Evolutionary conservation across 30 jellyfish, hydroid and myxozoan genomes (phyloP), one percentile per base, ranked within the genome.

Genomic region (Clytia hemisphaerica): DNA sequence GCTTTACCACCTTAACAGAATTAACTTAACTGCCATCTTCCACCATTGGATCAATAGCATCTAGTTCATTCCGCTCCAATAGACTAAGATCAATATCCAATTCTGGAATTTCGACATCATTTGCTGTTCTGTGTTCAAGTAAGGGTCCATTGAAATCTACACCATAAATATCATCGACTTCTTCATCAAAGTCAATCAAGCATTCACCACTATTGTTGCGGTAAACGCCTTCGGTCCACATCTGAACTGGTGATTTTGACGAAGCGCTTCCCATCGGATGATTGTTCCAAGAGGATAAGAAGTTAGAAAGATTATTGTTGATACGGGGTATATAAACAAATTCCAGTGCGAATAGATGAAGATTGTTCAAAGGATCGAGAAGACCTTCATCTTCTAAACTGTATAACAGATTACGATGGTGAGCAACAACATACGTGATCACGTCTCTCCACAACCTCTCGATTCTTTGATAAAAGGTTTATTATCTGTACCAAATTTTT

Each of bases 371-470:
- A 29, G 72, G 72, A 28, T 59, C 72, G 53, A 59, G 35, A 32
- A 21, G 15, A 59, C 72, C 72, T 18, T 5, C n/a, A 16, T 59
- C 72, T 59, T 59, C 72, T 51, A 59, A 29, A 32, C 35, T 12
- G 58, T 21, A 59, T 28, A 59, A 59, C 19, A 59, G 57, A 59
- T 59, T 51, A 29, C 72, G 31, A 21, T 29, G 35, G 35, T 59
- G 57, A 26, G 24, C 72, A 59, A 25, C 18, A 3, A 59, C 57
- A 32, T 59, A 59, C 27, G 31, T 59, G 30, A 59, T 51, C 31
- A 59, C 57, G 54, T 59, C 57, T 32, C 51, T 59, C 57, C 72
- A 59, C 2, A 59, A 51, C 72, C 72, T 59, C 51, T 59, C 57
- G 35, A 59, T 59, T 51, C 72, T 25, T 59, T 10, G 67, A 59